phyloP scores from a whole-genome alignment of 1,140 invertebrate genomes.

The Drosophila varians region DNA sequence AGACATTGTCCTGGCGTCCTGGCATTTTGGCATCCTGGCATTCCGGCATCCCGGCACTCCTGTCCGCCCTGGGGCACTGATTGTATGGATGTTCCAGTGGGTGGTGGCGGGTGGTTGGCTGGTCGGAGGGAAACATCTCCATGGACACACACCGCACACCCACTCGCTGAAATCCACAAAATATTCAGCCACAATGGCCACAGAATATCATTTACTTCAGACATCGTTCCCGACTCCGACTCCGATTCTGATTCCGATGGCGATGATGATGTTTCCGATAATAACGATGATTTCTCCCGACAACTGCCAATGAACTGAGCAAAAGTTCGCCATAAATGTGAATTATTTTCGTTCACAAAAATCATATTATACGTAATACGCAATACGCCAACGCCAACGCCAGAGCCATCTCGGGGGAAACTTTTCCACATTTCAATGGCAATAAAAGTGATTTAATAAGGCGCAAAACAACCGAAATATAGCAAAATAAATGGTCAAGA shows the following conservation, averaged over 20 bases:
- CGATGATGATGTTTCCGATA: background rate
- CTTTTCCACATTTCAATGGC: slow-evolving; percentile 78
- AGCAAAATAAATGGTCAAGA: background rate
- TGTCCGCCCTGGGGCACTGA: background rate
- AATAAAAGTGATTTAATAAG: slow-evolving; percentile 82
- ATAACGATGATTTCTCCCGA: slow-evolving; percentile 3
- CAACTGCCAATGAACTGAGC: slow-evolving; percentile 41
- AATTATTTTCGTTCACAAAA: slow-evolving; percentile 40
- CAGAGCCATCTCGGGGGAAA: slow-evolving; percentile 16
- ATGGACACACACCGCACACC: background rate
- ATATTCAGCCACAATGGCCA: slow-evolving; percentile 35
- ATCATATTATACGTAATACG: slow-evolving; percentile 60
- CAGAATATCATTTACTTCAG: slow-evolving; percentile 65
- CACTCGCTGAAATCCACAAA: slow-evolving; percentile 24
- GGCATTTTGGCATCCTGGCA: slow-evolving; percentile 3
- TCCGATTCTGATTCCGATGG: background rate
- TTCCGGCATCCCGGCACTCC: background rate
- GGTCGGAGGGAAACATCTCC: background rate
- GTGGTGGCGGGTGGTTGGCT: background rate
- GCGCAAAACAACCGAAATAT: slow-evolving; percentile 47
- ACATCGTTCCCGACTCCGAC: slow-evolving; percentile 8
- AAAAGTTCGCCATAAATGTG: slow-evolving; percentile 51
- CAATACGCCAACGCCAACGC: slow-evolving; percentile 36
- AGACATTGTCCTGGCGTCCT: slow-evolving; percentile 15
- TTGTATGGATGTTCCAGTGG: background rate